These are phyloP conservation scores for Morone saxatilis DNA, from an alignment of 2,113 vertebrate species.

Conservation along the genomic window DNA sequence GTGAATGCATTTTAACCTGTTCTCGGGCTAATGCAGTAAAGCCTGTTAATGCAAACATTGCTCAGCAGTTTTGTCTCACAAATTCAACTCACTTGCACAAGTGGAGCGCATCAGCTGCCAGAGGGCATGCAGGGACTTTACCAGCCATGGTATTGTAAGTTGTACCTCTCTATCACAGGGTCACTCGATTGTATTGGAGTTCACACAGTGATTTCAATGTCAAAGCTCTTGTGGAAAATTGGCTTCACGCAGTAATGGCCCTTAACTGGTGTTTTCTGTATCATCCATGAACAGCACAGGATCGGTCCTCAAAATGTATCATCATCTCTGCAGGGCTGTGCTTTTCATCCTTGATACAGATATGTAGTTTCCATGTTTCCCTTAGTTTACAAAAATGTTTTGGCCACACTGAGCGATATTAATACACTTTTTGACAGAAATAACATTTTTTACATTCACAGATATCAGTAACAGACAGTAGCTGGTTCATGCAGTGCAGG, in stretches of 20 bases:
- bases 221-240: slow-evolving; percentile 65
- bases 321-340: slow-evolving; percentile 22
- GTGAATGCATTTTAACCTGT: slow-evolving; percentile 35
- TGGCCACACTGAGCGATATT: not conserved
- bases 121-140: slow-evolving; percentile 26
- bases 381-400: not conserved
- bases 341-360: slow-evolving; percentile 13
- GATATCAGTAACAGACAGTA: too few relatives aligned
- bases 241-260: slow-evolving; percentile 45
- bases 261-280: slow-evolving; percentile 49
- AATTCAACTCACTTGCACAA: slow-evolving; percentile 31
- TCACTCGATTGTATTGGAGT: slow-evolving; percentile 44
- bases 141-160: slow-evolving; percentile 11
- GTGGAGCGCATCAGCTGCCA: slow-evolving; percentile 24
- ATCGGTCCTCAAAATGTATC: slow-evolving; percentile 32
- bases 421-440: not conserved
- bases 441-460: not conserved
- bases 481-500: not conserved
- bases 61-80: slow-evolving; percentile 34
- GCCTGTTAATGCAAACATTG: slow-evolving; percentile 56
- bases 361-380: slow-evolving; percentile 4
- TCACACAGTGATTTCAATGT: slow-evolving; percentile 55
- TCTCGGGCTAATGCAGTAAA: slow-evolving; percentile 38
- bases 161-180: slow-evolving; percentile 40
- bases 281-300: slow-evolving; percentile 49